phyloP scores from a whole-genome alignment of 2,888 invertebrate genomes.

The Heliconius aoede region DNA sequence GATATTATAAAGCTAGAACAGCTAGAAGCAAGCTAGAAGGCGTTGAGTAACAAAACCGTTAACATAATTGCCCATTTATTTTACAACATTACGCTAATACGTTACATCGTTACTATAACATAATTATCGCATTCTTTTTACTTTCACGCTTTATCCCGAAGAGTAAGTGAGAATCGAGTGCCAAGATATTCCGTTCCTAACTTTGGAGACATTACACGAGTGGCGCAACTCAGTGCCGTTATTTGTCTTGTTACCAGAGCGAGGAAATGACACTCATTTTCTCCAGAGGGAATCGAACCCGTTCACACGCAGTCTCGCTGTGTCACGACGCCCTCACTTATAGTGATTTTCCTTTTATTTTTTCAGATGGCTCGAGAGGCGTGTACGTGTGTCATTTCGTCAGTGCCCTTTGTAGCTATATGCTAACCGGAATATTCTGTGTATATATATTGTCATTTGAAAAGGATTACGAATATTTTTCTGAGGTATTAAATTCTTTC shows the following conservation, averaged over 20 bases:
- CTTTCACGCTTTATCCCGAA: neutral
- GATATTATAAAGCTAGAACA: neutral
- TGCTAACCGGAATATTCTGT: slow-evolving; percentile 74
- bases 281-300: neutral
- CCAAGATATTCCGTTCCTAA: neutral
- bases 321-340: neutral
- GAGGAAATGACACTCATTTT: neutral
- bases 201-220: neutral
- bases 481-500: slow-evolving; percentile 62
- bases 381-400: slow-evolving; percentile 69
- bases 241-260: neutral
- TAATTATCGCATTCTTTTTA: neutral
- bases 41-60: neutral
- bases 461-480: slow-evolving; percentile 76
- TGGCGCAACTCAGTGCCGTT: neutral
- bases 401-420: slow-evolving; percentile 71
- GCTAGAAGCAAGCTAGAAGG: no score
- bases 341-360: neutral
- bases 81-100: neutral
- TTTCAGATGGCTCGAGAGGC: slow-evolving; percentile 70
- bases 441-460: slow-evolving; percentile 75
- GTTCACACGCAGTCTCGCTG: neutral
- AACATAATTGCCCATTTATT: neutral
- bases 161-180: neutral
- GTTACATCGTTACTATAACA: neutral